Evolutionary conservation across 2,888 invertebrate genomes (phyloP).

Genomic region (Caenorhabditis sp.): DNA sequence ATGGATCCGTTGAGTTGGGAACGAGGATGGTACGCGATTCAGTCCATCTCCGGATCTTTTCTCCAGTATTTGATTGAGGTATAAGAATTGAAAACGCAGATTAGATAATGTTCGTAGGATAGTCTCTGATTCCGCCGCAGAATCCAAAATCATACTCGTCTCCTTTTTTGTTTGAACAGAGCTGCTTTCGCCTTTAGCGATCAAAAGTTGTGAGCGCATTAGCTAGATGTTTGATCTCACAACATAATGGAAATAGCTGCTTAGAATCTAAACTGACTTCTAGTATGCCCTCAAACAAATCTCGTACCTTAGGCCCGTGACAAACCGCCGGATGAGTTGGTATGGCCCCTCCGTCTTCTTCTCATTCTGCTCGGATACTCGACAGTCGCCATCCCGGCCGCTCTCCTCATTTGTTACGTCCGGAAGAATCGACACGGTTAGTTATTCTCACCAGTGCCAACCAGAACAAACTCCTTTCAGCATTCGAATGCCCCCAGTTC

Average conservation of each 20-base stretch:
- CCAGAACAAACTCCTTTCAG: slow-evolving; percentile 11
- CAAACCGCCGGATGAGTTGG: slow-evolving; percentile 61
- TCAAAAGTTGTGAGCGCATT: too few relatives aligned
- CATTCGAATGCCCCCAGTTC: slow-evolving; percentile 30
- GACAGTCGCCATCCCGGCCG: slow-evolving; percentile 69
- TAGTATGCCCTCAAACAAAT: too few relatives aligned
- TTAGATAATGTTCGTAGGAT: background rate
- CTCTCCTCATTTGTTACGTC: slow-evolving; percentile 68
- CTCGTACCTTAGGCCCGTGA: slow-evolving; percentile 63
- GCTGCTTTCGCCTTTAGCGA: too few relatives aligned
- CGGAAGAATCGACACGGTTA: slow-evolving; percentile 60
- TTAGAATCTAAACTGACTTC: background rate
- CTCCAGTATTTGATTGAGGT: slow-evolving; percentile 48
- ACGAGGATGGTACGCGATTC: slow-evolving; percentile 43
- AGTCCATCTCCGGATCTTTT: slow-evolving; percentile 29
- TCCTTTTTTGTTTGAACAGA: too few relatives aligned
- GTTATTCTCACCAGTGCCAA: background rate
- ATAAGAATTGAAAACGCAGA: slow-evolving; percentile 3
- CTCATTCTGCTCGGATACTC: slow-evolving; percentile 75
- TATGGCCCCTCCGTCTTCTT: slow-evolving; percentile 72
- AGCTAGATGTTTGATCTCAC: too few relatives aligned
- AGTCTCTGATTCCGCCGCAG: background rate
- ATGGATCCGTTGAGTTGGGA: slow-evolving; percentile 51
- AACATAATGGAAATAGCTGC: too few relatives aligned
- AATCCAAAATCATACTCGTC: too few relatives aligned